Base-by-base conservation (phyloP, 2,797 vertebrate species). In the Neoniphon sammara region DNA sequence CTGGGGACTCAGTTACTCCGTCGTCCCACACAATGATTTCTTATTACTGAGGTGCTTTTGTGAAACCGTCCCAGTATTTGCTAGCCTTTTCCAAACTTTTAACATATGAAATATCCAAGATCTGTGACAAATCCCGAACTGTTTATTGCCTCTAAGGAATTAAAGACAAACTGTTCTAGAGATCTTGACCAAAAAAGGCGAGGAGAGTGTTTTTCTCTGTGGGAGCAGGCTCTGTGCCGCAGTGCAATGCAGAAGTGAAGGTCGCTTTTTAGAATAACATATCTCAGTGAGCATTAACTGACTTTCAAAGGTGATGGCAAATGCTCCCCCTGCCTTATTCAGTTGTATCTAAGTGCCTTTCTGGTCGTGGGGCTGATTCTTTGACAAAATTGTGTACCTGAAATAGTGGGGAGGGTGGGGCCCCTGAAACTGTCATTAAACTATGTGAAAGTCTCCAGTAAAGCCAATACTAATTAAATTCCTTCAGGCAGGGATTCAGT, bases 131-230 rank as follows among this genome's bases (percentile, higher is more conserved):
- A 68, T 59, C 57, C 30, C 12, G 9, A 52, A 27, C 56, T 83
- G 64, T 85, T 85, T 75, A 69, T 73, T 74, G 62, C 73, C 61
- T 54, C 53, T 10, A 18, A 78, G 78, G 73, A 76, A 65, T 77
- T 77, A 36, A 70, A 87, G 75, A 81, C 61, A 65, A 57, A 66
- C 62, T 77, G 83, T 85, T 78, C 72, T 46, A 66, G 61, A 20
- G 77, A 65, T 31, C 52, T 72, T 20, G 9, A 8, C 68, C 74
- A 47, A 76, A 81, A 82, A 75, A 71, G 11, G 49, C 42, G 69
- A 79, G 80, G 31, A 79, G 75, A 75, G 80, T 85, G 80, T 85
- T 83, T 74, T 77, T 11, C 44, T 49, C 55, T 66, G 66, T 14
- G 31, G 25, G 39, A 76, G 60, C 46, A 74, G 63, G 46, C 80